Base-by-base conservation (phyloP, 2,113 vertebrate species). In the Neopipo cinnamomea region DNA sequence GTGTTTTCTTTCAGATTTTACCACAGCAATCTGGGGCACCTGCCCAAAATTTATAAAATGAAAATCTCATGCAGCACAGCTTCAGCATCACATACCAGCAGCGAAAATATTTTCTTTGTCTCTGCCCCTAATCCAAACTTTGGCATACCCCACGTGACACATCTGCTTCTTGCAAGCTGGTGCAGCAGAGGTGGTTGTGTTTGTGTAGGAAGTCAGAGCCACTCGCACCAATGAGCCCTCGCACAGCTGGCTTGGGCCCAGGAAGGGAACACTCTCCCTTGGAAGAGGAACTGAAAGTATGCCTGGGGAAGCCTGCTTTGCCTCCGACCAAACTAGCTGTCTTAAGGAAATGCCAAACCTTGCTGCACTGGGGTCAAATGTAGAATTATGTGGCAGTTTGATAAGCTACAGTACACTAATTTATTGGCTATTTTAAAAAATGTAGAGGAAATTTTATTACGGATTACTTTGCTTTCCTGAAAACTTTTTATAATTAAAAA, bases 401-500 rank as follows among this genome's bases (percentile, higher is more conserved):
- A 98, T 98, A 97, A 98, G 93, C 96, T 97, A 96, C 82, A 95
- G 87, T 97, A 97, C 92, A 94, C 89, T 98, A 98, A 98, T 98
- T 98, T 98, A 98, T 98, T 97, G 92, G 93, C 86, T 96, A 96
- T 97, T 96, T 95, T 47, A 67, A 93, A 95, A 96, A 96, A 97
- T 35, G 86, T 84, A 97, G 91, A 97, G 95, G 96, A 97, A 98
- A 97, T 98, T 98, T 98, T 98, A 98, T 98, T 98, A 97, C 56
- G 86, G 95, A 98, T 98, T 97, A 97, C 95, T 96, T 89, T 96
- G 95, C 96, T 97, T 97, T 97, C 96, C 97, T 97, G 95, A 98
- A 97, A 95, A 94, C 89, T 96, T 97, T 96, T 95, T 93, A 97
- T 98, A 98, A 98, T 98, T 98, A 98, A 97, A 98, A 98, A 98